A percentile compares a stretch with the other conserved stretches of the same genome.
phyloP scores from a whole-genome alignment of 2,113 vertebrate genomes.

The Clarias batrachus region DNA sequence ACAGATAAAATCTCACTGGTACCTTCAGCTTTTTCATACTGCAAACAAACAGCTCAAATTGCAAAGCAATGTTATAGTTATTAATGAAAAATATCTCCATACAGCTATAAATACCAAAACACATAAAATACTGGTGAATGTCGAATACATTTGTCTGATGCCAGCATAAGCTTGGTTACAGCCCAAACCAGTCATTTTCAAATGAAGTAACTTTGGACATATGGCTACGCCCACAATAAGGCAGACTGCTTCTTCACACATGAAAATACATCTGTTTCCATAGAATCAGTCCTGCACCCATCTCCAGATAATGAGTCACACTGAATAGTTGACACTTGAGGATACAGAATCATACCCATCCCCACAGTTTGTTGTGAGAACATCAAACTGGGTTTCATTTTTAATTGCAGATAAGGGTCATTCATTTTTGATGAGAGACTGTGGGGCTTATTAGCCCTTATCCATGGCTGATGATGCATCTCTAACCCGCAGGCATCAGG shows the following conservation, averaged over 20 bases:
- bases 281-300: conserved; percentile 43
- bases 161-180: conserved; percentile 34
- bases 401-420: conserved; percentile 65
- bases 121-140: not conserved
- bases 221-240: conserved; percentile 48
- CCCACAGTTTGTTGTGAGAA: conserved; percentile 41
- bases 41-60: not conserved
- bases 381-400: conserved; percentile 59
- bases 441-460: conserved; percentile 56
- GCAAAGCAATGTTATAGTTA: not conserved
- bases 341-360: conserved; percentile 29
- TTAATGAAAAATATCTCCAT: not conserved
- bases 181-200: conserved; percentile 31
- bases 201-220: conserved; percentile 46
- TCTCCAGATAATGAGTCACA: conserved; percentile 49
- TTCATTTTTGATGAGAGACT: conserved; percentile 67
- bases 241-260: conserved; percentile 45
- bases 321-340: conserved; percentile 39
- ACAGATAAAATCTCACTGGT: not conserved
- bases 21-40: no score
- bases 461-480: conserved; percentile 55
- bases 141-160: conserved; percentile 7
- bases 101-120: not conserved
- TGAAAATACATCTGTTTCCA: conserved; percentile 56
- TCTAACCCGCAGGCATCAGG: conserved; percentile 51